These are phyloP conservation scores for Sussaba pulchella DNA, from an alignment of 2,888 invertebrate species.

Conservation along the genomic window DNA sequence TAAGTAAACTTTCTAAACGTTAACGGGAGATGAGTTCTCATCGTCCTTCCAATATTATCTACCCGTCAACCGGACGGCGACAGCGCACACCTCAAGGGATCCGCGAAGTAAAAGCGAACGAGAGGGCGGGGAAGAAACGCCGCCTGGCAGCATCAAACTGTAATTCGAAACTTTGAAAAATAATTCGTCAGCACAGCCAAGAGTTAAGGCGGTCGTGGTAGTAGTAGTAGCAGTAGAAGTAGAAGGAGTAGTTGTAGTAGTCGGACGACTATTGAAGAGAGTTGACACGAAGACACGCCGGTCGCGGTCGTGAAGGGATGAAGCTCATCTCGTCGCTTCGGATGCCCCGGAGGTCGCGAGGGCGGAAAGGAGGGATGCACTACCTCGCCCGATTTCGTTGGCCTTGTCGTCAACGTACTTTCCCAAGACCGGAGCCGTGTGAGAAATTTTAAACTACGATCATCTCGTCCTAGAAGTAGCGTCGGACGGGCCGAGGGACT, in stretches of 20 bases:
- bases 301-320: constrained; percentile 33
- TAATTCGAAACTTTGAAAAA: constrained; percentile 75
- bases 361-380: constrained; percentile 34
- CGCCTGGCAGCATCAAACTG: constrained; percentile 69
- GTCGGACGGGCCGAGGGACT: constrained; percentile 42
- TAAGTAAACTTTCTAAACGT: constrained; percentile 54
- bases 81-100: constrained; percentile 51
- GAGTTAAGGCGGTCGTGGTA: background rate
- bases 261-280: constrained; percentile 22
- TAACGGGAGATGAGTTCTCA: constrained; percentile 61
- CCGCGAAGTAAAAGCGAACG: background rate
- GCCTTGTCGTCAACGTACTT: constrained; percentile 77
- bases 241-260: background rate
- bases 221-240: background rate
- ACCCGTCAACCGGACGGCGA: constrained; percentile 45
- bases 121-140: constrained; percentile 21
- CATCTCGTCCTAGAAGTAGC: constrained; percentile 73
- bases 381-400: constrained; percentile 64
- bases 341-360: constrained; percentile 37
- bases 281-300: constrained; percentile 44
- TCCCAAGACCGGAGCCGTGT: constrained; percentile 78
- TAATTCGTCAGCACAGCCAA: constrained; percentile 79
- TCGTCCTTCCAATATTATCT: constrained; percentile 43
- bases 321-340: constrained; percentile 55
- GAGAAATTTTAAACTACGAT: constrained; percentile 83